phyloP scores from a whole-genome alignment of 1,140 invertebrate species.

The Brachionus paranguensis region DNA sequence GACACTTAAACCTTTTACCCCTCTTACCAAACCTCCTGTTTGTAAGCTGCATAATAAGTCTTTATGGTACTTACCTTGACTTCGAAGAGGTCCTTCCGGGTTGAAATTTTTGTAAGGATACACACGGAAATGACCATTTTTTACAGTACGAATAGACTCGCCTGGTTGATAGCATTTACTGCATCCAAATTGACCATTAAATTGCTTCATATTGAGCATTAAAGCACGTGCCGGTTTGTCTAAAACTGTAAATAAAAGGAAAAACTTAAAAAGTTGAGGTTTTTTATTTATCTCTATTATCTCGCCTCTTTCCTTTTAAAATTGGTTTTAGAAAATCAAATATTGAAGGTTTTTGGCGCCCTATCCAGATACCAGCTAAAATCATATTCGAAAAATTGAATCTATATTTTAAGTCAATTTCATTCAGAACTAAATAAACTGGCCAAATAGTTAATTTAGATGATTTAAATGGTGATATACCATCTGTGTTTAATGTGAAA shows the following conservation, averaged over 20 bases:
- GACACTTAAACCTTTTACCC: background rate
- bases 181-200: background rate
- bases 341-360: background rate
- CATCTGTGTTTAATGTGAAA: background rate
- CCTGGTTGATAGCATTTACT: background rate
- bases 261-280: background rate
- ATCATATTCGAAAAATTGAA: background rate
- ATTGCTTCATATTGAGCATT: background rate
- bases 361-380: background rate
- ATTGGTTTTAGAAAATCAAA: background rate
- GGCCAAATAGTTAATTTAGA: background rate
- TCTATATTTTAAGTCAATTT: background rate
- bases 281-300: background rate
- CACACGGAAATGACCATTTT: background rate
- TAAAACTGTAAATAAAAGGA: background rate
- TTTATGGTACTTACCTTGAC: background rate
- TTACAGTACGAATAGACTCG: background rate
- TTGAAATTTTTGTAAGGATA: background rate
- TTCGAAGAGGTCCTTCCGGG: background rate
- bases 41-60: background rate
- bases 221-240: background rate
- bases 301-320: background rate
- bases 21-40: background rate
- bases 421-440: background rate
- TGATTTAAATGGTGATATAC: background rate